Evolutionary conservation across 2,888 invertebrate species (phyloP), one percentile per base, ranked within the genome.

Genomic region (Seladonia tumulorum): DNA sequence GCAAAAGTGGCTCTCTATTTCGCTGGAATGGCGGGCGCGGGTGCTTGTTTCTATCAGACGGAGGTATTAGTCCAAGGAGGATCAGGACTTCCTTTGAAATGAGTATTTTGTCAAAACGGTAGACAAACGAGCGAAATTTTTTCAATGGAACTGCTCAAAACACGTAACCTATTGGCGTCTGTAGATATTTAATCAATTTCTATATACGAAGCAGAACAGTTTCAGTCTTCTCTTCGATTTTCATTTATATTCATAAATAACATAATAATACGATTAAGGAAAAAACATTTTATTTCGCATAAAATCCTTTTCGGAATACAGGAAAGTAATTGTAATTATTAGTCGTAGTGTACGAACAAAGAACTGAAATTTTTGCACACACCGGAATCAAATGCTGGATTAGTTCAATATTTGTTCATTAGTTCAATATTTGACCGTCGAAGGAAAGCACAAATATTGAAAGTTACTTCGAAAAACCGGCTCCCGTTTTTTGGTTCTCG

Each of bases 41-140:
- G 60, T 42, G n/a, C 77, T 73, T 78, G 70, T 49, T 63, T 74
- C 77, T 70, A 83, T 75, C 83, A n/a, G 42, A 29, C 73, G 29
- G 12, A 45, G 45, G 74, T 83, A 84, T 84, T 83, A 84, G 63
- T 25, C 74, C 70, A 84, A 84, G 70, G 63, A 84, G 84, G 70
- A 70, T 74, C 70, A 5, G 8, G 57, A 29, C 63, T 18, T 25
- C 70, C 78, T 29, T 18, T 63, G 74, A 25, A 76, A 74, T 42
- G 42, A 49, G 29, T 53, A 29, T 14, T 22, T 25, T 68, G 42
- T 42, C 45, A 22, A n/a, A 18, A 8, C 16, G 22, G 18, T 35
- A 66, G 29, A 66, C 10, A 39, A 66, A 18, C 7, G 8, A 66
- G 35, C 8, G 5, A 18, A 18, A 22, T 66, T 39, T 35, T 29